Base-by-base conservation (phyloP, 1,140 invertebrate species). In the Heliothis virescens region DNA sequence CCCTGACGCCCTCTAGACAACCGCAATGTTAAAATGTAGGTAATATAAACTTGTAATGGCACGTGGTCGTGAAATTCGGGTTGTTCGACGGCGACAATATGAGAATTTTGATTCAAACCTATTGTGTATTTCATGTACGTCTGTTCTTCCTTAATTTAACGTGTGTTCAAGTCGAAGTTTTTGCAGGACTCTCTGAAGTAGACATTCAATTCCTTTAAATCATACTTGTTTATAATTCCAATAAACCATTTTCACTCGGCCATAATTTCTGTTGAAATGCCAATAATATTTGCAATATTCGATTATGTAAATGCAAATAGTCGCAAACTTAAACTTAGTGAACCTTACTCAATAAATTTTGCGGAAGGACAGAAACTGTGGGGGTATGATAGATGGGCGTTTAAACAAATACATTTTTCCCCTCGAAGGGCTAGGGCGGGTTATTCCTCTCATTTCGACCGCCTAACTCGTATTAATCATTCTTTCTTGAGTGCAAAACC, bases 401-500 rank as follows among this genome's bases (percentile, higher is more conserved):
- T 80, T 81, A 82, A 82, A 83, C 80, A 80, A 82, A 82, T 86
- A 84, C 80, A 76, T 72, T 82, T 81, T 79, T 73, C 62, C 63
- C 72, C 48, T 79, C 59, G 67, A 52, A 65, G 65, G 52, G 78
- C 65, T 21, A 65, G 48, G 80, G 79, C 65, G 81, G 65, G 79
- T 82, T 79, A 81, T 82, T 80, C 29, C 71, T 79, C 82, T 81
- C 82, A 86, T 86, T 87, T 77, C 79, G 79, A 60, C 80, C 60
- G 77, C 77, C 74, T 76, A 72, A 77, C 81, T 80, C 71, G 81
- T 87, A 90, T 91, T 91, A 88, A 91, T 91, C 89, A 89, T 90
- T 89, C 79, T 88, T 86, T 81, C 83, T 75, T 86, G 86, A 93
- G 91, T 93, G 91, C 91, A 80, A 91, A 93, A 73, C 86, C 88